A percentile compares a stretch with the other conserved stretches of the same genome.
These are phyloP conservation scores for Cynaeus angustus DNA, from an alignment of 2,888 invertebrate species.

Conservation along the genomic window DNA sequence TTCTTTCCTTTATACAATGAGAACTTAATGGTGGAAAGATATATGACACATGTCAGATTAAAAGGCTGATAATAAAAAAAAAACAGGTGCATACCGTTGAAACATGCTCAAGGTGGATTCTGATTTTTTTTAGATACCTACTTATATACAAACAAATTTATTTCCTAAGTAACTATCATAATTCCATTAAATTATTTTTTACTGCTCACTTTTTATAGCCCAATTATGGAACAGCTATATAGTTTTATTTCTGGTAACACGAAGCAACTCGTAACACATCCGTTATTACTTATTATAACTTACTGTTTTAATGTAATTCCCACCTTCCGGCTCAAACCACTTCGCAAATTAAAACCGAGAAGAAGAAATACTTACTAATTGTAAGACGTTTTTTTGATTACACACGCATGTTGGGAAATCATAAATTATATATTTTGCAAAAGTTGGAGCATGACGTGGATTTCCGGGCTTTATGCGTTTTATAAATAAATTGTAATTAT, in stretches of 20 bases:
- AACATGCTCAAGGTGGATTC: constrained; percentile 34
- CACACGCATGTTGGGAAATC: background rate
- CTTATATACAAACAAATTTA: constrained; percentile 39
- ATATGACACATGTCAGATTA: constrained; percentile 57
- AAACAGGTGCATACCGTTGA: constrained; percentile 47
- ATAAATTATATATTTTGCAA: too few species aligned
- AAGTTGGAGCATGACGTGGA: too few species aligned
- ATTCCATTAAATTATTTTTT: constrained; percentile 48
- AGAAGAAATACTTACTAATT: background rate
- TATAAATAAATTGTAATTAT: too few species aligned
- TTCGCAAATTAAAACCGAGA: background rate
- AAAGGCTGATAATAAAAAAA: constrained; percentile 49
- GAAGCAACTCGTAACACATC: constrained; percentile 19
- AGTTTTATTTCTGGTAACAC: constrained; percentile 30
- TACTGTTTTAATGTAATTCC: constrained; percentile 7
- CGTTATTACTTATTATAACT: constrained; percentile 14
- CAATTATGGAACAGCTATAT: constrained; percentile 37
- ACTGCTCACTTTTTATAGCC: constrained; percentile 39
- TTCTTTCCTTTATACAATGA: constrained; percentile 47
- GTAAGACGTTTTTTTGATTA: background rate
- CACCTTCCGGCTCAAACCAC: constrained; percentile 8
- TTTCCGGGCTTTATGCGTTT: too few species aligned
- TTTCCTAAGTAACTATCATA: constrained; percentile 37
- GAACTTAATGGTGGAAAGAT: constrained; percentile 56
- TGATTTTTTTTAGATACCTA: constrained; percentile 44